Evolutionary conservation across 2,888 invertebrate genomes (phyloP), one percentile per base, ranked within the genome.

Genomic region (Aromia moschata): DNA sequence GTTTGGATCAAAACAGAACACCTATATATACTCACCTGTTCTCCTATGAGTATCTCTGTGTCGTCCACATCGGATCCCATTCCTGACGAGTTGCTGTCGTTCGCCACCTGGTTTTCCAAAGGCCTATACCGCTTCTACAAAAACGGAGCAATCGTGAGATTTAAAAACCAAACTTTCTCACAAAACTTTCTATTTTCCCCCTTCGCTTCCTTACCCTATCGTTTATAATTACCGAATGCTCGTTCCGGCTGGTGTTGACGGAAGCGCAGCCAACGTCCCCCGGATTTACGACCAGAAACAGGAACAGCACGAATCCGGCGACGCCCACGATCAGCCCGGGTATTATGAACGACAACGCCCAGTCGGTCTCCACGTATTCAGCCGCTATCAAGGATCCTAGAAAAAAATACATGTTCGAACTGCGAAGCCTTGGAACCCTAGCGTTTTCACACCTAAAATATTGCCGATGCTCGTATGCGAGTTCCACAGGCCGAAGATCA

Each of bases 401-500:
- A 76, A 76, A n/a, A n/a, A n/a, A n/a, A n/a, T n/a, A n/a, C n/a
- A n/a, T n/a, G n/a, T n/a, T n/a, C n/a, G n/a, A n/a, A n/a, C n/a
- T n/a, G n/a, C n/a, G n/a, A n/a, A n/a, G n/a, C n/a, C n/a, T n/a
- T n/a, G n/a, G n/a, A n/a, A 25, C 7, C 25, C 3, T 25, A 25
- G 7, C 25, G 20, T 11, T 41, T 17, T 7, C 25, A 11, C 25
- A 76, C 96, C 96, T 56, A 97, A 79, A 73, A 98, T 97, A 78
- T 98, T 98, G 31, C 98, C 98, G 7, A 98, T 86, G 0, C 96
- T 96, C 0, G 97, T 97, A 73, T 98, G 97, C 0, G 96, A 95
- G 82, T 98, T 98, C 98, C 98, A 98, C 3, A 97, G 85, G 9
- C 98, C 98, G 81, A 97, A 97, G 62, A 98, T 93, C 16, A 98